These are phyloP conservation scores for Glaucomys volans DNA, from an alignment of 2,113 vertebrate genomes.

Conservation along the genomic window DNA sequence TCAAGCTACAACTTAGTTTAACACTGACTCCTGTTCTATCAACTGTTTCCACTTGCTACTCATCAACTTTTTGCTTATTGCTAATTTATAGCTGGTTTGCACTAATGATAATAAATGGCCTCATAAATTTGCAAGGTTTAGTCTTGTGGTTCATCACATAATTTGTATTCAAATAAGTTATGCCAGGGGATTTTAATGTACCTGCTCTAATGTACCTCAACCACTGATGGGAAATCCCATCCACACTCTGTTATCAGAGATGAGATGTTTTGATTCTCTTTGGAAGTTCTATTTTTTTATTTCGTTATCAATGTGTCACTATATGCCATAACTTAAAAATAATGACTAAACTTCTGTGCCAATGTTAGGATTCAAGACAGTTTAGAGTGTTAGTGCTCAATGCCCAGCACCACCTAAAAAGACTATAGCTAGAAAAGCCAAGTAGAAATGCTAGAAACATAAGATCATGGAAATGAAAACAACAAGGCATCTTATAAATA, in stretches of 20 bases:
- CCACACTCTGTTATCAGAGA: neutral
- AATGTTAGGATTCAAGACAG: neutral
- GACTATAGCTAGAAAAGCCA: neutral
- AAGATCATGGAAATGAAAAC: slow-evolving; percentile 33
- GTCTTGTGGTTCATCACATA: neutral
- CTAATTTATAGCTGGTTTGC: neutral
- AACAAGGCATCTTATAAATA: slow-evolving; percentile 7
- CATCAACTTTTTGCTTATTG: neutral
- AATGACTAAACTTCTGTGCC: neutral
- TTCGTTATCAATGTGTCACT: neutral
- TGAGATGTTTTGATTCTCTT: neutral
- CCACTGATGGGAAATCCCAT: neutral
- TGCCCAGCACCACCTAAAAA: neutral
- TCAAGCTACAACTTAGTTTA: neutral
- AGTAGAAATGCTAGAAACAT: neutral
- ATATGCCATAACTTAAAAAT: neutral
- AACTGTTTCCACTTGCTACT: neutral
- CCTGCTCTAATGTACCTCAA: neutral
- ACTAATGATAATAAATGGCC: neutral
- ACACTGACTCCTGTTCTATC: neutral
- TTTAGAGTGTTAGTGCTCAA: neutral
- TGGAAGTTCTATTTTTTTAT: neutral
- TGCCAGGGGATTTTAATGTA: neutral
- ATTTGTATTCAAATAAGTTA: slow-evolving; percentile 27
- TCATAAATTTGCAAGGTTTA: neutral